These are phyloP conservation scores for Calycopis cecrops DNA, from an alignment of 1,140 invertebrate species.

Conservation along the genomic window DNA sequence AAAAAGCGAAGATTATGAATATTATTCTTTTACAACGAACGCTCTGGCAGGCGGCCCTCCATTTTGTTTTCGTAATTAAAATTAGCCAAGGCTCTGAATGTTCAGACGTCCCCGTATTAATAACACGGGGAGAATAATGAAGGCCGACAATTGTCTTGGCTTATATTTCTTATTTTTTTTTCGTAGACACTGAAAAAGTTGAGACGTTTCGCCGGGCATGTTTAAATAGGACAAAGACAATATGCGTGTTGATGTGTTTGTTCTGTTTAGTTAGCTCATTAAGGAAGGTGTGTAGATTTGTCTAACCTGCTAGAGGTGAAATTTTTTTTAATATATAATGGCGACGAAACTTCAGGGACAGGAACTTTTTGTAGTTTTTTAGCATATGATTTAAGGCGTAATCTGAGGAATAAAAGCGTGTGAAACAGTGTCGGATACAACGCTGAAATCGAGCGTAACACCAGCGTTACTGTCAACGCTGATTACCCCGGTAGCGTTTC, in stretches of 20 bases:
- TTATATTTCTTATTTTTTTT: conserved; percentile 4
- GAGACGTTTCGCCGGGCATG: neutral
- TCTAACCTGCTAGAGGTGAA: no score
- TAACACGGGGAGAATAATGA: neutral
- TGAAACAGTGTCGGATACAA: no score
- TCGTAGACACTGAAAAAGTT: conserved; percentile 7
- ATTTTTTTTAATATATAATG: no score
- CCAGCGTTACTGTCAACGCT: no score
- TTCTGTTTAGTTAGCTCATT: neutral
- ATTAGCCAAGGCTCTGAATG: conserved; percentile 12
- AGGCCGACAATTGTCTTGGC: neutral
- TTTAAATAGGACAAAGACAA: neutral
- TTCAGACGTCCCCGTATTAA: conserved; percentile 13
- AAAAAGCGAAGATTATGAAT: conserved; percentile 12
- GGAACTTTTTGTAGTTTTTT: no score
- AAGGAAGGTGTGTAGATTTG: no score
- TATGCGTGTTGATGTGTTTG: neutral
- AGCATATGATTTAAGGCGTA: no score
- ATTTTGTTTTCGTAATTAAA: conserved; percentile 15
- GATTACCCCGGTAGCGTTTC: no score
- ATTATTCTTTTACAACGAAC: conserved; percentile 9
- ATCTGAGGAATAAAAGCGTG: no score
- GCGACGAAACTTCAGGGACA: no score
- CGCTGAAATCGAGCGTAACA: no score
- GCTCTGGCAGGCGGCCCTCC: neutral